phyloP scores from a whole-genome alignment of 2,113 vertebrate species.

The Sturnira hondurensis region DNA sequence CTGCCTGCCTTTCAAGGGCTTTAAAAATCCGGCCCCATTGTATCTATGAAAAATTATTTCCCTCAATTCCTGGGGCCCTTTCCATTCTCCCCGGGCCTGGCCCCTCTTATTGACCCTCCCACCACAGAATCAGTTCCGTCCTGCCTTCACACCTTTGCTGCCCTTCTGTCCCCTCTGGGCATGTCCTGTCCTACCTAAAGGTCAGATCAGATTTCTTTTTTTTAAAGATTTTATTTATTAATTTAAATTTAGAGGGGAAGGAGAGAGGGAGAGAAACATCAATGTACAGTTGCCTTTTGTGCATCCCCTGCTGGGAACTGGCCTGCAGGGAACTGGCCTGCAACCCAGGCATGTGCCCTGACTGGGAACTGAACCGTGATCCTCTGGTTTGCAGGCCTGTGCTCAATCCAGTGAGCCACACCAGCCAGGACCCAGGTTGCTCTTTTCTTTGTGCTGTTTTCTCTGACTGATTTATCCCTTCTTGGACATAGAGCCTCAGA shows the following conservation, averaged over 20 bases:
- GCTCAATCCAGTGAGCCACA: too few relatives aligned
- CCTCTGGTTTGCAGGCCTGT: too few relatives aligned
- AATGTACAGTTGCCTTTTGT: too few relatives aligned
- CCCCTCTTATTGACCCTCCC: not conserved
- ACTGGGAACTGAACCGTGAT: too few relatives aligned
- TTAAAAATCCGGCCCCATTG: not conserved
- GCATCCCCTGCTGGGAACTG: too few relatives aligned
- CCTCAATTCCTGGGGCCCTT: not conserved
- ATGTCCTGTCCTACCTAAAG: not conserved
- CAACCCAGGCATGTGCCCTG: too few relatives aligned
- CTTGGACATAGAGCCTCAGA: not conserved
- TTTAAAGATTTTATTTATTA: too few relatives aligned
- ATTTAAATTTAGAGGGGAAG: too few relatives aligned
- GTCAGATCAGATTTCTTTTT: not conserved
- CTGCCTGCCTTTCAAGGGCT: not conserved
- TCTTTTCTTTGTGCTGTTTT: not conserved
- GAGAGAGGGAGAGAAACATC: too few relatives aligned
- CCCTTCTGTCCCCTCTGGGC: not conserved
- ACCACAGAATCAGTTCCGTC: accelerated
- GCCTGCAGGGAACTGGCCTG: too few relatives aligned
- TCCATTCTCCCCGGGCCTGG: not conserved
- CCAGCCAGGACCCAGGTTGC: too few relatives aligned
- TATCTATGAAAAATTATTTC: not conserved
- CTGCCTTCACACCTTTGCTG: not conserved
- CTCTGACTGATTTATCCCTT: not conserved